Evolutionary conservation across 2,113 vertebrate genomes (phyloP).

Genomic region (Elanoides forficatus): DNA sequence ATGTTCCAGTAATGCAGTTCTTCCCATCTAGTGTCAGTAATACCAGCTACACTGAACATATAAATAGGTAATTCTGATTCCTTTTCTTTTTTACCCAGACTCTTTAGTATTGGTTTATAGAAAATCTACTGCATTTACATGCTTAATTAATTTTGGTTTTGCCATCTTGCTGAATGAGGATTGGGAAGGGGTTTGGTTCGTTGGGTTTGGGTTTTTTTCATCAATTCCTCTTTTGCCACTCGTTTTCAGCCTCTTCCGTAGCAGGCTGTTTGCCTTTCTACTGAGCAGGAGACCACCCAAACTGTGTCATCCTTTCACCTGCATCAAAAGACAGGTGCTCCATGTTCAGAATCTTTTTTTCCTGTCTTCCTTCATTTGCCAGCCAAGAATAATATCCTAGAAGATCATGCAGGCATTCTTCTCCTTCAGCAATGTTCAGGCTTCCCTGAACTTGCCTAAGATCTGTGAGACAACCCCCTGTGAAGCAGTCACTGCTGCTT

Average conservation of each 20-base stretch:
- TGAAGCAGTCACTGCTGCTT: background rate
- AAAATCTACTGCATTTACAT: background rate
- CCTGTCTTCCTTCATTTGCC: background rate
- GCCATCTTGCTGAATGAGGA: background rate
- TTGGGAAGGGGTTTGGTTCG: background rate
- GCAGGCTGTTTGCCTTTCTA: background rate
- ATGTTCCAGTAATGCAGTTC: background rate
- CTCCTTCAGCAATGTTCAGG: background rate
- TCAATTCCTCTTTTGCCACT: background rate
- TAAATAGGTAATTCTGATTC: background rate
- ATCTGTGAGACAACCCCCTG: background rate
- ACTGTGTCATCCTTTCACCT: background rate
- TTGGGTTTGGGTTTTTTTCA: accelerated
- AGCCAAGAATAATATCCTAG: background rate
- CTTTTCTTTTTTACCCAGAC: background rate
- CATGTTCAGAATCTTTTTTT: background rate
- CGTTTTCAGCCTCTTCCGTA: background rate
- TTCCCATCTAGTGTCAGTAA: background rate
- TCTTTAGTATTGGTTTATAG: background rate
- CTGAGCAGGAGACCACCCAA: background rate
- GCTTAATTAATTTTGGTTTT: background rate
- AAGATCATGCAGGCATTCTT: background rate
- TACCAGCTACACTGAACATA: background rate
- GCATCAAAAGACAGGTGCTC: background rate
- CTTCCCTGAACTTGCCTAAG: background rate